phyloP scores from a whole-genome alignment of 2,113 vertebrate species.

The Pollachius pollachius region DNA sequence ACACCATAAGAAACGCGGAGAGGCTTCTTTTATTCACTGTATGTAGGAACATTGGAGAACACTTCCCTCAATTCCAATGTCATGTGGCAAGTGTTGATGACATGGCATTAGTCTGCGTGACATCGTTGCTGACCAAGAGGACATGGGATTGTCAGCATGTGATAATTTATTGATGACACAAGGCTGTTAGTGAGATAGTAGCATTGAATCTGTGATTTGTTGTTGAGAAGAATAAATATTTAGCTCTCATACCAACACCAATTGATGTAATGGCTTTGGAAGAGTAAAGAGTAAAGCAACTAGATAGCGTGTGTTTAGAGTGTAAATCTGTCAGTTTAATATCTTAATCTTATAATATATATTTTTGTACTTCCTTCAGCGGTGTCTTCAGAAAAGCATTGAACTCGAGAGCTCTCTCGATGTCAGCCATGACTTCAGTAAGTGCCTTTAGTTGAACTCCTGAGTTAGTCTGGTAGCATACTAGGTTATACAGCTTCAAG shows the following conservation, averaged over 20 bases:
- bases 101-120: no score
- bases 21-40: no score
- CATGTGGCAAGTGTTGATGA: no score
- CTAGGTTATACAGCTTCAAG: background rate
- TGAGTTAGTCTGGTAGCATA: background rate
- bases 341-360: conserved; percentile 2
- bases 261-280: no score
- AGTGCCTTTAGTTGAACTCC: conserved; percentile 55
- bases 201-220: no score
- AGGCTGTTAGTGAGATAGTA: background rate
- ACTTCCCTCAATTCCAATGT: no score
- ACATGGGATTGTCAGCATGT: background rate
- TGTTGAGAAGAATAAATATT: no score
- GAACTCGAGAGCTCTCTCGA: conserved; percentile 67
- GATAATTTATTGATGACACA: background rate
- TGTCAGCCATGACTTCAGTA: conserved; percentile 87
- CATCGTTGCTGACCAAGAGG: no score
- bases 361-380: conserved; percentile 61
- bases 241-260: no score
- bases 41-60: no score
- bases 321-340: background rate
- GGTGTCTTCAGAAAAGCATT: conserved; percentile 80
- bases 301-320: background rate
- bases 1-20: no score
- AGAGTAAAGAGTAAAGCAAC: no score